Percentiles rank a stretch among this genome's conserved stretches.
phyloP scores from a whole-genome alignment of 2,888 invertebrate genomes.

The Macrosiphum euphorbiae region DNA sequence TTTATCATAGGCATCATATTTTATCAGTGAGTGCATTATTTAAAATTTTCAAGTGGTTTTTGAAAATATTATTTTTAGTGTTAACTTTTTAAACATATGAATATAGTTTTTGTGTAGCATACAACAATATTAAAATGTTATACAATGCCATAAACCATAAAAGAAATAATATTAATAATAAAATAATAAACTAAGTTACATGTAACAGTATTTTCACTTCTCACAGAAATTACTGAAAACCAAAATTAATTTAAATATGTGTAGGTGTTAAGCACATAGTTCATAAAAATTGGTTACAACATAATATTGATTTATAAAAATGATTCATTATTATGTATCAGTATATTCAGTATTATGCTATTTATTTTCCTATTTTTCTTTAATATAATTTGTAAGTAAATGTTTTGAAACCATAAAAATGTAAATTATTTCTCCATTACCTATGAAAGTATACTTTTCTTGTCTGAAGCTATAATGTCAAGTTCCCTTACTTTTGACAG shows the following conservation, averaged over 20 bases:
- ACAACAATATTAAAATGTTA: not conserved
- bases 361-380: no score
- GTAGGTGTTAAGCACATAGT: no score
- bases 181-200: not conserved
- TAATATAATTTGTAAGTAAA: not conserved
- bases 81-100: not conserved
- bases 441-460: not conserved
- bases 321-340: no score
- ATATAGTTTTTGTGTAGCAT: not conserved
- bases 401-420: not conserved
- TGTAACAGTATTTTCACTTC: not conserved
- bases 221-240: not conserved
- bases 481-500: not conserved
- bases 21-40: slow-evolving; percentile 75
- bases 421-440: not conserved
- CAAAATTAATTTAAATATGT: no score
- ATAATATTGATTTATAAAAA: no score
- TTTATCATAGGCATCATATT: slow-evolving; percentile 80
- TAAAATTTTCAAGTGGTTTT: not conserved
- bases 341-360: no score
- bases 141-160: not conserved
- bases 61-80: not conserved
- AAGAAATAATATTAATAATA: not conserved
- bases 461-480: not conserved
- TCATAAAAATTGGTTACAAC: no score